Conservation (phyloP, 2,113 vertebrate genomes). For the human region DNA sequence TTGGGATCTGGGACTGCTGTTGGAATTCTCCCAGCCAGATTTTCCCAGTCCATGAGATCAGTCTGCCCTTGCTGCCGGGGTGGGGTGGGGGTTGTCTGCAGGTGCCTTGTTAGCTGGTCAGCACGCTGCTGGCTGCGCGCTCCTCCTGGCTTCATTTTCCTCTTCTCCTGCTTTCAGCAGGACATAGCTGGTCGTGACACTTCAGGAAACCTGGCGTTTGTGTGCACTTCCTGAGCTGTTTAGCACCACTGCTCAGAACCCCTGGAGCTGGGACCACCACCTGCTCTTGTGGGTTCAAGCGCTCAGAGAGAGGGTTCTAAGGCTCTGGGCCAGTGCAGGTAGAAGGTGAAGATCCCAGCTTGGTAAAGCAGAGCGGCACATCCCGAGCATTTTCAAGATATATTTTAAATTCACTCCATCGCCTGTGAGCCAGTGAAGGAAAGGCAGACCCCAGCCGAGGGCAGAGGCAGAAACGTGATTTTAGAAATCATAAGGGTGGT, state of each 20-base stretch:
- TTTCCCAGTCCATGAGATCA: not conserved
- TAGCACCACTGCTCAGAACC: not conserved
- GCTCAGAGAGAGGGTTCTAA: not conserved
- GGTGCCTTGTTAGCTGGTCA: too few relatives aligned
- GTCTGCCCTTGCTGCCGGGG: too few relatives aligned
- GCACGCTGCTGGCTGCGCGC: rapidly evolving
- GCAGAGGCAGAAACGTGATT: not conserved
- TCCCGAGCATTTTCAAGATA: not conserved
- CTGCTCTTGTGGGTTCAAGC: rapidly evolving
- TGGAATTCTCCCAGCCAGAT: not conserved
- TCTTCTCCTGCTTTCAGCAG: not conserved
- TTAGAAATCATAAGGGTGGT: not conserved
- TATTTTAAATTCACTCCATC: not conserved
- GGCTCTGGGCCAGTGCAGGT: not conserved
- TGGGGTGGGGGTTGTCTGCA: not conserved
- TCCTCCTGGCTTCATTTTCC: not conserved
- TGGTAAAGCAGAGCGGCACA: not conserved
- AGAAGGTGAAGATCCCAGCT: not conserved
- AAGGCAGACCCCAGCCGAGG: not conserved
- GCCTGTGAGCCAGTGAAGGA: too few relatives aligned
- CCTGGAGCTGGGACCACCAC: not conserved
- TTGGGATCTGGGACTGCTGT: not conserved
- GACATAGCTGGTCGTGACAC: not conserved
- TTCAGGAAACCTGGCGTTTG: not conserved
- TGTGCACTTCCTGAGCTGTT: not conserved